These are phyloP conservation scores for Parotia lawesii DNA, from an alignment of 2,113 vertebrate genomes.

Conservation along the genomic window DNA sequence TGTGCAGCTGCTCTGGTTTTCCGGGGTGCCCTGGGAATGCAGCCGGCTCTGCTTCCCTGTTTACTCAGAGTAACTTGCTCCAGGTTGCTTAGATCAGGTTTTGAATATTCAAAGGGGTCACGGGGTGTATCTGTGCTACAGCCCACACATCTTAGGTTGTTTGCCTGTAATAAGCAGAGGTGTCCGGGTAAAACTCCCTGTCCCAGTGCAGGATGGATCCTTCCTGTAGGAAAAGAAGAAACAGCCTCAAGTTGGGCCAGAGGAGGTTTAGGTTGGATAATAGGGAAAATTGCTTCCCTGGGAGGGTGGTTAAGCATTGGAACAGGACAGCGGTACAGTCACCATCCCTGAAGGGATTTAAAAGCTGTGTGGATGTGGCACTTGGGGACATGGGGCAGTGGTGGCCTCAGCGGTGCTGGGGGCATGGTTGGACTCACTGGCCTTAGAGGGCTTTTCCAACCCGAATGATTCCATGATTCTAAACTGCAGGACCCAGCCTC, in stretches of 20 bases:
- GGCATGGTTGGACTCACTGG: not conserved
- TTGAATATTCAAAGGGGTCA: not conserved
- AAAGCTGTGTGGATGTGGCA: not conserved
- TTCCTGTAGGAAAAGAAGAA: not conserved
- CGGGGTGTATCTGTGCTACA: not conserved
- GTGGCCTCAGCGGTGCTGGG: not conserved
- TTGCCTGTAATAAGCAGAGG: not conserved
- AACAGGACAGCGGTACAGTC: not conserved
- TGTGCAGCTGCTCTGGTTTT: not conserved
- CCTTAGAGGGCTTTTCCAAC: not conserved
- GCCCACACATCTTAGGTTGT: not conserved
- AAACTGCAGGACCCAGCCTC: fast-evolving
- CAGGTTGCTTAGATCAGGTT: not conserved
- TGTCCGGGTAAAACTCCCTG: not conserved
- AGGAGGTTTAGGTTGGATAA: not conserved
- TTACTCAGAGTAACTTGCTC: not conserved
- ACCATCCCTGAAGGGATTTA: not conserved
- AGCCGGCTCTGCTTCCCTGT: not conserved
- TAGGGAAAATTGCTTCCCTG: not conserved
- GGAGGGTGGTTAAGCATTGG: not conserved
- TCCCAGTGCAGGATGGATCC: not conserved
- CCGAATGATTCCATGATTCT: not conserved
- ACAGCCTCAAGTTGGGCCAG: not conserved
- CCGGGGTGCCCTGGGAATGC: not conserved
- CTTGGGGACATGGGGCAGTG: not conserved